phyloP scores from a whole-genome alignment of 53 echinoderm and acorn worm species.

The Echinometra lucunter region DNA sequence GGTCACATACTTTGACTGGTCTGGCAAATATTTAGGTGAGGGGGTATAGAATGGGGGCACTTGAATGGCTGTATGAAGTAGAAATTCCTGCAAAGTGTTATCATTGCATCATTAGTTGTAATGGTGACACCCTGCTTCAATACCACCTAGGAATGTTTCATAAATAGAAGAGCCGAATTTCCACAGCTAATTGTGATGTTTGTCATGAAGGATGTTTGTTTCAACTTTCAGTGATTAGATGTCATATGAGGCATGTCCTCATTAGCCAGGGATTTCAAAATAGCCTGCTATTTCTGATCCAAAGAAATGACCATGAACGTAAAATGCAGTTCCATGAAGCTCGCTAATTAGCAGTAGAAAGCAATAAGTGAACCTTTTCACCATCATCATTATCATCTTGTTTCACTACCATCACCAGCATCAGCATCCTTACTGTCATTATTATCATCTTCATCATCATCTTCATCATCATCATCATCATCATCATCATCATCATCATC shows the following conservation, averaged over 20 bases:
- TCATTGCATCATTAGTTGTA: background rate
- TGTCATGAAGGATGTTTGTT: background rate
- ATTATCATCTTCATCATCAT: no score
- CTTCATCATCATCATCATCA: background rate
- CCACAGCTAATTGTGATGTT: slow-evolving; percentile 3
- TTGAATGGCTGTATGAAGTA: background rate
- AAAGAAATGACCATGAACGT: no score
- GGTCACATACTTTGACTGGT: background rate
- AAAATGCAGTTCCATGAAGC: no score
- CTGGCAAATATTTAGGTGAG: background rate
- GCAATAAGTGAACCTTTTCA: no score
- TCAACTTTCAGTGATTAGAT: background rate
- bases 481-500: background rate
- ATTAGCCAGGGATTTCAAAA: background rate
- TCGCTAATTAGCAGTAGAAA: no score
- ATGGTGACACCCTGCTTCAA: background rate
- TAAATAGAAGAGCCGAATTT: background rate
- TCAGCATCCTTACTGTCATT: no score
- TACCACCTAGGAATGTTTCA: background rate
- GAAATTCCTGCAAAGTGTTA: background rate
- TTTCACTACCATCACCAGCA: no score
- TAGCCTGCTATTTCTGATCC: background rate
- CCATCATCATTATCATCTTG: no score
- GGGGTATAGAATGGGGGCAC: background rate
- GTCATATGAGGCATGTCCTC: background rate